These are phyloP conservation scores for Eueremaeus valkanovi DNA, from an alignment of 2,888 invertebrate species.

Conservation along the genomic window DNA sequence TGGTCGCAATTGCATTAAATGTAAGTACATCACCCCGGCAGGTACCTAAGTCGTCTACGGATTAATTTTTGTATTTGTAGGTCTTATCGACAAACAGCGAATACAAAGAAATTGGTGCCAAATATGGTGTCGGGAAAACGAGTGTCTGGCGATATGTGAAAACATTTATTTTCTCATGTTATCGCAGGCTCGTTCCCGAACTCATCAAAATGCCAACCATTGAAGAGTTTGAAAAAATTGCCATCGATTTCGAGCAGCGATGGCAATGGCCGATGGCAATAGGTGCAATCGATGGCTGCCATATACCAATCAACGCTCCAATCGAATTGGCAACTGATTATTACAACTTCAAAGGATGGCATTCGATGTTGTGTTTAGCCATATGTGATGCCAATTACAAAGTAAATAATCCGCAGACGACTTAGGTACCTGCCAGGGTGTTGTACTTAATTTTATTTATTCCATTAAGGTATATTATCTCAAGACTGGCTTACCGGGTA, in stretches of 20 bases:
- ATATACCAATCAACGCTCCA: neutral
- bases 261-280: conserved; percentile 14
- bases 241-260: neutral
- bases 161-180: neutral
- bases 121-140: neutral
- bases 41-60: no score
- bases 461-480: neutral
- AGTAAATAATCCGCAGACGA: neutral
- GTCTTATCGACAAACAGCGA: neutral
- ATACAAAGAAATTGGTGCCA: neutral
- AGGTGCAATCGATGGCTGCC: conserved; percentile 2
- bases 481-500: neutral
- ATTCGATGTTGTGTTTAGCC: neutral
- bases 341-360: neutral
- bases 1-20: neutral
- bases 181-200: neutral
- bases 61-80: neutral
- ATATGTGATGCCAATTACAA: conserved; percentile 7
- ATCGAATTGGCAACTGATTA: neutral
- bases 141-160: neutral
- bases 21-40: neutral
- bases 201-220: neutral
- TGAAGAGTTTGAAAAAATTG: neutral
- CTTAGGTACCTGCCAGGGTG: no score
- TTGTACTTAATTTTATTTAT: no score